A percentile compares a stretch with the other conserved stretches of the same genome.
phyloP scores from a whole-genome alignment of 1,140 invertebrate species.

The Heliconius hewitsoni region DNA sequence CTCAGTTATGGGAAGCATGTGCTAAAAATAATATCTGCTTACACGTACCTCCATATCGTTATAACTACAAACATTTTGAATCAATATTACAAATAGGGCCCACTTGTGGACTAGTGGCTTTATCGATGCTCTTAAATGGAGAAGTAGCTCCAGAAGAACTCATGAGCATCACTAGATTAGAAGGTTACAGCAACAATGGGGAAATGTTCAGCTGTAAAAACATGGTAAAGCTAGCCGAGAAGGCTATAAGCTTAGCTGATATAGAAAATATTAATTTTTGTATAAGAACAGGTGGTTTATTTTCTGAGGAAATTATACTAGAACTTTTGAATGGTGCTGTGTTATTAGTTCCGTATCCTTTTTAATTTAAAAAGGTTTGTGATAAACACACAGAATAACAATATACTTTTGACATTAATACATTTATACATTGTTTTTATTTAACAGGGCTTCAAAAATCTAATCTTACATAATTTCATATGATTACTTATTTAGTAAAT shows the following conservation, averaged over 20 bases:
- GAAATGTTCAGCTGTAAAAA: conserved; percentile 92
- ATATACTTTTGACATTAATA: too few relatives aligned
- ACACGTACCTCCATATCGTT: conserved; percentile 62
- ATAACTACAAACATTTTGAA: conserved; percentile 64
- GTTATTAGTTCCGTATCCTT: conserved; percentile 85
- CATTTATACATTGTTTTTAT: too few relatives aligned
- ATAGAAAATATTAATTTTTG: conserved; percentile 50
- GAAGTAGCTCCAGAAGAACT: conserved; percentile 83
- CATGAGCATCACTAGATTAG: conserved; percentile 82
- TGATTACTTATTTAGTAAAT: too few relatives aligned
- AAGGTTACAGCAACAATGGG: conserved; percentile 88
- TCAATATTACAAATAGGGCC: conserved; percentile 81
- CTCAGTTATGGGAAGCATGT: conserved; percentile 76
- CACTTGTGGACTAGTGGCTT: conserved; percentile 91
- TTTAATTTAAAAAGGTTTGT: conserved; percentile 32
- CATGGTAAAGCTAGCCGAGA: conserved; percentile 83
- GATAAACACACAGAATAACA: too few relatives aligned
- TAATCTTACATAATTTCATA: too few relatives aligned
- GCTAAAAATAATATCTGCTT: conserved; percentile 71
- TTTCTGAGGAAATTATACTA: conserved; percentile 71
- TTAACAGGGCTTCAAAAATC: too few relatives aligned
- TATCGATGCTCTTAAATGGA: conserved; percentile 87
- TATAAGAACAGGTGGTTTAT: conserved; percentile 57
- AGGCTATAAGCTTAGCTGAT: conserved; percentile 66
- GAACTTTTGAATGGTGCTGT: conserved; percentile 81